These are phyloP conservation scores for Chrysomela aeneicollis DNA, from an alignment of 2,888 invertebrate species.

Conservation along the genomic window DNA sequence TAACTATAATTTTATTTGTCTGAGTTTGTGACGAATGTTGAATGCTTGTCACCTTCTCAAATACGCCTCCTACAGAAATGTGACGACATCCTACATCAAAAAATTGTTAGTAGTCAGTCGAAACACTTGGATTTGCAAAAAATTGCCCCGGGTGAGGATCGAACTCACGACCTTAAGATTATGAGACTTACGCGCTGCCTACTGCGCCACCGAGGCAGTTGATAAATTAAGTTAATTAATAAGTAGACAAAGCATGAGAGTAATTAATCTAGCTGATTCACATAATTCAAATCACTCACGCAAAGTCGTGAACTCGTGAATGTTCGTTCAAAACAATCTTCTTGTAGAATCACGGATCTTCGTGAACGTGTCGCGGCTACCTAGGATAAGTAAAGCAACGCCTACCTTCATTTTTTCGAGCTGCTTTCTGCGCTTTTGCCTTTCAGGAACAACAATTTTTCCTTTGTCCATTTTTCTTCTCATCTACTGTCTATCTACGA, in stretches of 20 bases:
- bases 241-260: no score
- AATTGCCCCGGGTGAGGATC: conserved; percentile 89
- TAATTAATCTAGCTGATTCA: no score
- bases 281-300: background rate
- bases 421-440: conserved; percentile 45
- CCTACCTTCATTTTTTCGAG: conserved; percentile 43
- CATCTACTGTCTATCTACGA: background rate
- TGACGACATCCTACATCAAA: no score
- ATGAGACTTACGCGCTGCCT: conserved; percentile 91
- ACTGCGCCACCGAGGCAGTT: conserved; percentile 83
- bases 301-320: conserved; percentile 4
- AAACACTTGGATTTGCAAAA: no score
- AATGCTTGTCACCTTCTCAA: no score
- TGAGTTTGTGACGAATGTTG: no score
- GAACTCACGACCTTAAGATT: conserved; percentile 96
- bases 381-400: background rate
- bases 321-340: conserved; percentile 6
- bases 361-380: background rate
- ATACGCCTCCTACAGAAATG: no score
- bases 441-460: conserved; percentile 42
- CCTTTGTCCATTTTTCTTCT: conserved; percentile 38
- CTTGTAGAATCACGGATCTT: background rate
- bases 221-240: no score
- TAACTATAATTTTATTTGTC: no score
- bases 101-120: no score